Conservation (phyloP, 2,888 invertebrate genomes). For the Parapristionchus giblindavisi region DNA sequence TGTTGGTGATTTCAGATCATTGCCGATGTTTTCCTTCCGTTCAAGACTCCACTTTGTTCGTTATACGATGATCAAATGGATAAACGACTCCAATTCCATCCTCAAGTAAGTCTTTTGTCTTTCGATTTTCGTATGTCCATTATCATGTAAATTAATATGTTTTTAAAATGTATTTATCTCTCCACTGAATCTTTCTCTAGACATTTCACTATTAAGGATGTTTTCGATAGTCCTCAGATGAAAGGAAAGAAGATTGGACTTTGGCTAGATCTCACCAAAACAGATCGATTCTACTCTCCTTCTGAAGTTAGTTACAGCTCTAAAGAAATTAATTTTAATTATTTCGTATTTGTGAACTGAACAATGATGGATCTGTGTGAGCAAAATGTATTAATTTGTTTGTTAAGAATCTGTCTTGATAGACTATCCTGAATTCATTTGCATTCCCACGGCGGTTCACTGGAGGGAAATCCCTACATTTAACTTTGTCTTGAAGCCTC, state of each 20-base stretch:
- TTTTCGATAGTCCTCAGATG: conserved; percentile 7
- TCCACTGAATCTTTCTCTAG: too few species aligned
- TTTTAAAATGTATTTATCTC: too few species aligned
- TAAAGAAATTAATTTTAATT: too few species aligned
- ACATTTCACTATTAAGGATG: conserved; percentile 2
- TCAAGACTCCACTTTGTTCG: conserved; percentile 89
- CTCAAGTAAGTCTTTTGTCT: conserved; percentile 69
- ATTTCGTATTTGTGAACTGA: too few species aligned
- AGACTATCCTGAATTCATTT: background rate
- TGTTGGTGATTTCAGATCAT: conserved; percentile 48
- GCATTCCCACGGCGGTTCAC: too few species aligned
- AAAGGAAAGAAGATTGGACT: conserved; percentile 81
- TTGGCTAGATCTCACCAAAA: conserved; percentile 96
- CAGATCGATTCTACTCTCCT: conserved; percentile 87
- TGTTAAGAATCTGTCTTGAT: background rate
- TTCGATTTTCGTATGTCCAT: too few species aligned
- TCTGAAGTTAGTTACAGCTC: conserved; percentile 2
- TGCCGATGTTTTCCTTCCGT: conserved; percentile 86
- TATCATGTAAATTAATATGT: too few species aligned
- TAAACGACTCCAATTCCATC: conserved; percentile 81
- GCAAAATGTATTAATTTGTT: too few species aligned
- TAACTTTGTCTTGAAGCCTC: too few species aligned
- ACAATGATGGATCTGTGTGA: too few species aligned
- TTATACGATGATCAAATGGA: conserved; percentile 85
- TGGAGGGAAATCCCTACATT: too few species aligned